These are phyloP conservation scores for Phalera bucephala DNA, from an alignment of 2,888 invertebrate genomes.

Conservation along the genomic window DNA sequence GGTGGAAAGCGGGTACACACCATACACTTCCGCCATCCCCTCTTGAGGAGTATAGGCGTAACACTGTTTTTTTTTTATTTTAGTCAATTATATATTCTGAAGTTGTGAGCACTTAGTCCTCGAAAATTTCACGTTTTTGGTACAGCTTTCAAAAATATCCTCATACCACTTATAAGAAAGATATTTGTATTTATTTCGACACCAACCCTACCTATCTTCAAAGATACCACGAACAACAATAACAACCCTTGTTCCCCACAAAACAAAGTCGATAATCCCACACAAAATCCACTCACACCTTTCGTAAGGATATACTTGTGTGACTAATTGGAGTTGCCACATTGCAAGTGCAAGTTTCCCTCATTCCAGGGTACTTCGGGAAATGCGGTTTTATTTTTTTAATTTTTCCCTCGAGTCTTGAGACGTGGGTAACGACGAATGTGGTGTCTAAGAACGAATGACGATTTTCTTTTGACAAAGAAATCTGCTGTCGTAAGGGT, in stretches of 20 bases:
- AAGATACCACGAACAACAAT: not conserved
- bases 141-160: too few relatives aligned
- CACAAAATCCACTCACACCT: not conserved
- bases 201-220: not conserved
- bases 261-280: not conserved
- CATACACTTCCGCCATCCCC: too few relatives aligned
- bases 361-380: constrained; percentile 3
- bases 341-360: constrained; percentile 3
- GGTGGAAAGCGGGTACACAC: too few relatives aligned
- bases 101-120: too few relatives aligned
- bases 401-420: constrained; percentile 13
- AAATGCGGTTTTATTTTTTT: constrained; percentile 33
- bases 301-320: not conserved
- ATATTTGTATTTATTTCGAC: too few relatives aligned
- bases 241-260: not conserved
- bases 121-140: too few relatives aligned
- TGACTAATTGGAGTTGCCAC: constrained; percentile 26
- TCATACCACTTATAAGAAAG: too few relatives aligned
- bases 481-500: too few relatives aligned
- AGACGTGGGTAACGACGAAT: constrained; percentile 18
- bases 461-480: not conserved
- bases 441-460: constrained; percentile 3
- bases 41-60: too few relatives aligned
- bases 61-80: too few relatives aligned
- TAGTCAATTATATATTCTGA: too few relatives aligned